These are phyloP conservation scores for Mesocentrotus franciscanus DNA, from an alignment of 53 echinoderm and acorn worm genomes.

Conservation along the genomic window DNA sequence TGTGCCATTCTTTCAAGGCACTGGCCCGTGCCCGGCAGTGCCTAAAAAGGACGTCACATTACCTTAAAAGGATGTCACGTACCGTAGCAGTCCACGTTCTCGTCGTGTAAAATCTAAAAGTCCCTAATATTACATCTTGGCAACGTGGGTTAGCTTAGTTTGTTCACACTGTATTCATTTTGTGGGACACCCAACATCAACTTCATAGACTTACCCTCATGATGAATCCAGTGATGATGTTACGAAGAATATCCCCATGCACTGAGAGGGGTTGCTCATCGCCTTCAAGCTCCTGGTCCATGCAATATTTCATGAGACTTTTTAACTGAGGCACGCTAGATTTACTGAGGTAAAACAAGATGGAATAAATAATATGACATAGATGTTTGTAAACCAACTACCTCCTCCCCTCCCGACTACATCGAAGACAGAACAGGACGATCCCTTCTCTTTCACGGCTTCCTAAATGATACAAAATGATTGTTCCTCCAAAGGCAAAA, in stretches of 20 bases:
- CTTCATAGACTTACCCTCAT: not conserved
- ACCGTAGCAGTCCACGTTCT: too few relatives aligned
- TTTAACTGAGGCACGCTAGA: not conserved
- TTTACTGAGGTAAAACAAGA: not conserved
- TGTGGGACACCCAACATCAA: not conserved
- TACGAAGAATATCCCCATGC: not conserved
- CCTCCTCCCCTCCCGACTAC: not conserved
- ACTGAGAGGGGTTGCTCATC: not conserved
- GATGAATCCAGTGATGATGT: not conserved
- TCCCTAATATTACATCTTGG: too few relatives aligned
- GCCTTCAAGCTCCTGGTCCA: slow-evolving; percentile 57
- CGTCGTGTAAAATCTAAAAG: too few relatives aligned
- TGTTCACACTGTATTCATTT: not conserved
- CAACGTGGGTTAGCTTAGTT: too few relatives aligned
- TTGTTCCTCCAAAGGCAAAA: too few relatives aligned
- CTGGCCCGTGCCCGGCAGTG: too few relatives aligned
- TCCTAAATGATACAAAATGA: too few relatives aligned
- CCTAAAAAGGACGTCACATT: too few relatives aligned
- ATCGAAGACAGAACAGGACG: too few relatives aligned
- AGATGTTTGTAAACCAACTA: not conserved
- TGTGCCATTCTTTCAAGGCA: too few relatives aligned
- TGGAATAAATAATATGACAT: not conserved
- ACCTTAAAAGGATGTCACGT: too few relatives aligned
- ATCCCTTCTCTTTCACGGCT: too few relatives aligned
- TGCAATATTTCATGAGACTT: slow-evolving; percentile 39